phyloP scores from a whole-genome alignment of 2,797 vertebrate species.

The Danio jaintianensis region DNA sequence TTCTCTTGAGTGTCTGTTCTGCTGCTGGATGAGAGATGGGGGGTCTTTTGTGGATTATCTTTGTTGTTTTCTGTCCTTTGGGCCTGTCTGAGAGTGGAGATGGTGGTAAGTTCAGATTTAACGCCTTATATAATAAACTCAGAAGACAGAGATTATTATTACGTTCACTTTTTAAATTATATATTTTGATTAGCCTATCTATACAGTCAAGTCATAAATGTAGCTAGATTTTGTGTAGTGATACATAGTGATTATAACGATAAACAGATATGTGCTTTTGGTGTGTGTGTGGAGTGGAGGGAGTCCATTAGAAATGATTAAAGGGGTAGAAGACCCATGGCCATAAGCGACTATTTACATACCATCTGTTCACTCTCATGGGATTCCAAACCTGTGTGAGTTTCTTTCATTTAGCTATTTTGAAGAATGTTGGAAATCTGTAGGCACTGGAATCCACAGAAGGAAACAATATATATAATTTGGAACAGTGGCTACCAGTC shows the following conservation, averaged over 20 bases:
- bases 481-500: too few relatives aligned
- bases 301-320: neutral
- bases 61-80: constrained; percentile 54
- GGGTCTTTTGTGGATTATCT: constrained; percentile 35
- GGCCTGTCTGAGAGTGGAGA: constrained; percentile 69
- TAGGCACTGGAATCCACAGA: too few relatives aligned
- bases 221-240: neutral
- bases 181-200: neutral
- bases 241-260: neutral
- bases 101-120: constrained; percentile 55
- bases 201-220: neutral
- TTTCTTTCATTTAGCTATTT: too few relatives aligned
- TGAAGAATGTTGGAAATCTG: too few relatives aligned
- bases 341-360: too few relatives aligned
- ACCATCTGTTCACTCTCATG: too few relatives aligned
- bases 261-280: neutral
- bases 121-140: neutral
- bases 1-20: neutral
- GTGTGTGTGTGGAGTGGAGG: too few relatives aligned
- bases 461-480: too few relatives aligned
- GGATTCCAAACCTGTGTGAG: too few relatives aligned
- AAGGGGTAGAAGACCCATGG: too few relatives aligned
- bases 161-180: neutral
- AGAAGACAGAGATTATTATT: neutral
- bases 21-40: constrained; percentile 57